Conservation (phyloP, 2,888 invertebrate genomes). For the Trypoxylon attenuatum region DNA sequence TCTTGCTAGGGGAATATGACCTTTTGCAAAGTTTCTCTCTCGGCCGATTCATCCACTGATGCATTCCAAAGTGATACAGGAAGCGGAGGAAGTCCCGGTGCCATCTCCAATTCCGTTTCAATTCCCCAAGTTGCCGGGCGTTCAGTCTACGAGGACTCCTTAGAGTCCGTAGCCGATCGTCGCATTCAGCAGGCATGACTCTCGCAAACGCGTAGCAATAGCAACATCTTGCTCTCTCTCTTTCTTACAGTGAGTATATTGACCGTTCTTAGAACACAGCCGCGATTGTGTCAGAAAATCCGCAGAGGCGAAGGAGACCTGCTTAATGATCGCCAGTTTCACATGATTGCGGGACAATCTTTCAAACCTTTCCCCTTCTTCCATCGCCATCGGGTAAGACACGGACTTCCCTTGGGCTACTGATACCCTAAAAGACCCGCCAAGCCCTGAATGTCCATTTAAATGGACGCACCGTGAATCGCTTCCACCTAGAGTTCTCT, state of each 20-base stretch:
- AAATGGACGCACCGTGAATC: too few relatives aligned
- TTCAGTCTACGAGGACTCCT: background rate
- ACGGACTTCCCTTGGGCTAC: too few relatives aligned
- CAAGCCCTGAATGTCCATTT: too few relatives aligned
- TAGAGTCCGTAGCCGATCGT: background rate
- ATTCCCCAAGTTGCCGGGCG: background rate
- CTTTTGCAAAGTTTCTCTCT: conserved; percentile 4
- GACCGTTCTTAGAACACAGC: too few relatives aligned
- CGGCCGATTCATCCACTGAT: background rate
- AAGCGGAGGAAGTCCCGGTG: too few relatives aligned
- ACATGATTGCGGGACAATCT: conserved; percentile 38
- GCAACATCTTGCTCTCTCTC: background rate
- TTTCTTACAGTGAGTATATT: too few relatives aligned
- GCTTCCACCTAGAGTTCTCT: too few relatives aligned
- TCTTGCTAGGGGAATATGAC: conserved; percentile 3
- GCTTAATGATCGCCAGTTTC: conserved; percentile 1
- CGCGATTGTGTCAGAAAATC: background rate
- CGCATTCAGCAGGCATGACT: background rate
- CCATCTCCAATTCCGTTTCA: background rate
- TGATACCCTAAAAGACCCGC: background rate
- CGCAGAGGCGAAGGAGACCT: background rate
- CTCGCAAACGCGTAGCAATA: conserved; percentile 3
- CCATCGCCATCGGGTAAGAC: conserved; percentile 3
- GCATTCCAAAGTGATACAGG: background rate
- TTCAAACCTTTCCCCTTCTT: conserved; percentile 30